Base-by-base conservation (phyloP, 2,113 vertebrate genomes). In the Macaca fascicularis region DNA sequence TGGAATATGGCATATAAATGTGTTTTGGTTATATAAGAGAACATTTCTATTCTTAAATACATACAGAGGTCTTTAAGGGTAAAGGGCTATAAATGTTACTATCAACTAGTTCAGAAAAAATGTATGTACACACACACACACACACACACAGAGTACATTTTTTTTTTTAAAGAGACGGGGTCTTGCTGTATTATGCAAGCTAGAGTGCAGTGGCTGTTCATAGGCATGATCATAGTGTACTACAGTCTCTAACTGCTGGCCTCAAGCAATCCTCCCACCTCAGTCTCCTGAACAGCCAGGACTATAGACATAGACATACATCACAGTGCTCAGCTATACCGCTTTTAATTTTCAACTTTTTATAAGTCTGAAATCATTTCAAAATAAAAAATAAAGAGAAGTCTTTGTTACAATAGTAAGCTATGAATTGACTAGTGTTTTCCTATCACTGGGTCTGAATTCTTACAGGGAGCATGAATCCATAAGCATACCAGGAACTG, bases 31-130 rank as follows among this genome's bases (percentile, higher is more conserved):
- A 20, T 40, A 3, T 70, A 61, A 92, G 32, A 92, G 20, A 86
- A 69, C 76, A 90, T 38, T 86, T 90, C 45, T 70, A 50, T 70
- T 82, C 25, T 95, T 55, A 75, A 97, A 90, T 45, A 90, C 3
- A 75, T 25, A 70, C 8, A 59, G 11, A 90, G 25, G 16, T 89
- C 72, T 92, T 74, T 52, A 84, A 27, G 17, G 40, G 10, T 38
- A 64, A 90, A 72, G 64, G 3, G 8, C 6, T 50, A 76, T 6
- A 55, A 74, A 30, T 70, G 2, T 80, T 92, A 94, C 25, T 61
- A 7, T 80, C 43, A 74, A 82, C 81, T 3, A 67, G n/a, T 74
- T 95, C 30, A 67, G 40, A 48, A 80, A 45, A 75, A 75, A 45
- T 75, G 40, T 30, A 45, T 30, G 25, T 27, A 27, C 2, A 64